Base-by-base conservation (phyloP, 2,113 vertebrate genomes). In the Syngnathus floridae region DNA sequence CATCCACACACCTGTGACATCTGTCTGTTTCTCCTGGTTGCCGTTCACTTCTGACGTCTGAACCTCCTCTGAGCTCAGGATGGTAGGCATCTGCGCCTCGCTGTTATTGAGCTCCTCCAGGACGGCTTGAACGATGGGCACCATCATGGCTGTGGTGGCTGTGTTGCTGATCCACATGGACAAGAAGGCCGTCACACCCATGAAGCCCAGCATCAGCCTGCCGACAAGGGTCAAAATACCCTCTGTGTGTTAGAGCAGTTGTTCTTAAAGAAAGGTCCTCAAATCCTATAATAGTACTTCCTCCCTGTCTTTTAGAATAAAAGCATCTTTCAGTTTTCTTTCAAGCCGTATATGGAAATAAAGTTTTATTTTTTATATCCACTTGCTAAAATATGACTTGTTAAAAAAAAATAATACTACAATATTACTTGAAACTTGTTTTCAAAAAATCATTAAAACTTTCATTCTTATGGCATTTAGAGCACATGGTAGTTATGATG, bases 141-240 rank as follows among this genome's bases (percentile, higher is more conserved):
- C 90, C 94, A 98, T 97, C 96, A 99, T 99, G 67, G 96, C 95
- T 0, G 95, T 96, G 69, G 97, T 93, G 40, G 95, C 95, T 0
- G 96, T 98, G 88, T 99, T 99, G 82, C 95, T 98, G 90, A 99
- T 96, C 96, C 96, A 99, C 96, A 99, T 99, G 78, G 96, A 99
- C 66, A 98, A 85, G 80, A 98, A 97, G 56, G 96, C 93, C 0
- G 96, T 98, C 79, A 94, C 92, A 0, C 86, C 22, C 96, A 99
- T 99, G 80, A 99, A 96, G 45, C 96, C 96, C 84, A 99, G 74
- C 96, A 98, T 98, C 69, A 99, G 84, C 41, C 96, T 98, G 85
- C 36, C 70, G 40, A 70, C 40, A 40, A 21, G 63, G 35, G 61
- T 40, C 3, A n/a, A n/a, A 62, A 22, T 58, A 69, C 17, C 12